Percentiles rank a stretch among this genome's conserved stretches.
phyloP scores from a whole-genome alignment of 2,113 vertebrate genomes.

The Cryptotis parvus region DNA sequence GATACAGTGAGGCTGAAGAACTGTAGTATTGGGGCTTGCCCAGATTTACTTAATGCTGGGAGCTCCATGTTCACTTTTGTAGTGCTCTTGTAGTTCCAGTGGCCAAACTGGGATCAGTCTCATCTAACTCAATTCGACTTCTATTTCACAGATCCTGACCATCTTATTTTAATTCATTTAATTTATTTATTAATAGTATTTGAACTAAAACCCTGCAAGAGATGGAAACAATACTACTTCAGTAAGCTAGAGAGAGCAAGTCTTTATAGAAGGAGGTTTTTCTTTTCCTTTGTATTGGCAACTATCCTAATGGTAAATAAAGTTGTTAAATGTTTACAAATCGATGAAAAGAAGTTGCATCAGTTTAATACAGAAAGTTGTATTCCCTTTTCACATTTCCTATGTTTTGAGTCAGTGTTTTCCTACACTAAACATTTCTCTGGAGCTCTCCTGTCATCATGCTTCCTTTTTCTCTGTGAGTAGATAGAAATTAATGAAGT shows the following conservation, averaged over 20 bases:
- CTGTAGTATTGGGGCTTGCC: too few species aligned
- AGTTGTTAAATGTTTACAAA: slow-evolving; percentile 74
- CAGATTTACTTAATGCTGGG: too few species aligned
- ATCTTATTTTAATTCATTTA: background rate
- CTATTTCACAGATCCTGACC: background rate
- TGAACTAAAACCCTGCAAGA: background rate
- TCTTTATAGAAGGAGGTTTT: slow-evolving; percentile 42
- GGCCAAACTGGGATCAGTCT: too few species aligned
- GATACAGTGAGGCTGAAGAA: too few species aligned
- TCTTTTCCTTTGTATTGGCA: slow-evolving; percentile 26
- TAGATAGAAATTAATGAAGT: slow-evolving; percentile 43
- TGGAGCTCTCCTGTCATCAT: slow-evolving; percentile 45
- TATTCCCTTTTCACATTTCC: slow-evolving; percentile 60
- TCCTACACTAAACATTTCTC: slow-evolving; percentile 61
- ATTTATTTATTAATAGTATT: background rate
- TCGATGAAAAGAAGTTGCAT: slow-evolving; percentile 71
- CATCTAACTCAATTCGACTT: too few species aligned
- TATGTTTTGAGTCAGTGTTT: slow-evolving; percentile 66
- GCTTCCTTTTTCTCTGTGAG: slow-evolving; percentile 39
- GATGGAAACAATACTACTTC: background rate
- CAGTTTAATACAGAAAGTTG: slow-evolving; percentile 66
- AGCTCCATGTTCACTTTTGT: too few species aligned
- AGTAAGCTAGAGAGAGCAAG: slow-evolving; percentile 18
- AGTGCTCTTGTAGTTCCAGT: too few species aligned
- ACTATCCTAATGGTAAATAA: slow-evolving; percentile 55